Evolutionary conservation across 2,888 invertebrate genomes (phyloP).

Genomic region (Caenorhabditis plicata): DNA sequence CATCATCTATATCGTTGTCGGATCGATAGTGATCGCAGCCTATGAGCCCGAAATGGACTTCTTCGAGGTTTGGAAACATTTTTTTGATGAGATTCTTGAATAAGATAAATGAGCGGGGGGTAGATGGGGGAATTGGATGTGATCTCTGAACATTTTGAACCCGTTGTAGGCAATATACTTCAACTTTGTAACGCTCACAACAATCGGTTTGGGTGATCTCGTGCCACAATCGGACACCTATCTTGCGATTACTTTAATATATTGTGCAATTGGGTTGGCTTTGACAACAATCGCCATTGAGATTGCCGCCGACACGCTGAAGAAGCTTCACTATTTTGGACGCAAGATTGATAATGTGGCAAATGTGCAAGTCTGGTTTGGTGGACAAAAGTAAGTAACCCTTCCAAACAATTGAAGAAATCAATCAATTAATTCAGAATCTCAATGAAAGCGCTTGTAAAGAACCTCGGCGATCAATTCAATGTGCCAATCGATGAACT

Average conservation of each 20-base stretch:
- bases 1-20: constrained; percentile 56
- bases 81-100: too few relatives aligned
- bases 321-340: constrained; percentile 62
- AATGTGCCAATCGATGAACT: constrained; percentile 56
- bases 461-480: constrained; percentile 59
- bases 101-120: not conserved
- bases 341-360: constrained; percentile 61
- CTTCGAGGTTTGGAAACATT: constrained; percentile 31
- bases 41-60: constrained; percentile 62
- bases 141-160: not conserved
- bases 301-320: constrained; percentile 60
- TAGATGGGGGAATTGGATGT: too few relatives aligned
- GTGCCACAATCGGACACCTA: constrained; percentile 53
- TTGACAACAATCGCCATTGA: constrained; percentile 62
- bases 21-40: constrained; percentile 53
- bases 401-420: not conserved
- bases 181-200: constrained; percentile 61
- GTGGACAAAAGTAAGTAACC: constrained; percentile 51
- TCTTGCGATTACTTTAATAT: constrained; percentile 52
- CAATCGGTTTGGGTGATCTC: constrained; percentile 61
- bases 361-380: constrained; percentile 62
- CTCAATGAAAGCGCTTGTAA: constrained; percentile 58
- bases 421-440: constrained; percentile 22
- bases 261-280: constrained; percentile 59
- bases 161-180: constrained; percentile 56